These are phyloP conservation scores for Caenorhabditis virilis DNA, from an alignment of 2,888 invertebrate species.

Conservation along the genomic window DNA sequence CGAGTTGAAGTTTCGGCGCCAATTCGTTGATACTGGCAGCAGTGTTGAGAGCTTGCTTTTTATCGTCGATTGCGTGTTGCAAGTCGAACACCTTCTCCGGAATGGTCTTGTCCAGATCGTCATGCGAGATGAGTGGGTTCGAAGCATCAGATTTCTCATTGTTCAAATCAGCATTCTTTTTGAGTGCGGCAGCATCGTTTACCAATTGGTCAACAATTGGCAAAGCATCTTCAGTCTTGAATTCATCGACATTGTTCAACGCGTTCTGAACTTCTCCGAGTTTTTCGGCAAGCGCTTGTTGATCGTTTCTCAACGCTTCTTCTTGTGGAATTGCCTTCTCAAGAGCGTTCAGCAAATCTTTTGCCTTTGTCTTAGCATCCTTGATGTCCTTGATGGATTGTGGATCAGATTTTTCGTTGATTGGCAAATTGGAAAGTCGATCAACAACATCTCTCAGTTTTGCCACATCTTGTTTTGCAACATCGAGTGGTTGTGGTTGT, in stretches of 20 bases:
- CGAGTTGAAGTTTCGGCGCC: conserved; percentile 35
- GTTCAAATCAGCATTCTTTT: conserved; percentile 10
- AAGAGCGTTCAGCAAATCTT: conserved; percentile 9
- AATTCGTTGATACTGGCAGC: conserved; percentile 26
- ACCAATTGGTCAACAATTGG: conserved; percentile 19
- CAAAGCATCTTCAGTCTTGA: conserved; percentile 8
- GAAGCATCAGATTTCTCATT: conserved; percentile 5
- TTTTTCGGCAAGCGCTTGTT: neutral
- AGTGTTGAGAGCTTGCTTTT: conserved; percentile 18
- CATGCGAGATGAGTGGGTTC: conserved; percentile 15
- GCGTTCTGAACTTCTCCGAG: neutral
- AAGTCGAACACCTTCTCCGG: conserved; percentile 7
- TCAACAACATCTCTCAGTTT: conserved; percentile 9
- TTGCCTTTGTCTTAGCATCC: conserved; percentile 18
- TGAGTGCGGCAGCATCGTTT: conserved; percentile 14
- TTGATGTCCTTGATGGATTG: conserved; percentile 18
- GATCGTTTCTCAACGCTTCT: conserved; percentile 8
- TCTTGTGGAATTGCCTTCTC: conserved; percentile 12
- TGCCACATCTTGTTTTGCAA: conserved; percentile 11
- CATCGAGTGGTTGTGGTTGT: conserved; percentile 11
- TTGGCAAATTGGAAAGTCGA: conserved; percentile 1
- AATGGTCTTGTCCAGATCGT: conserved; percentile 15
- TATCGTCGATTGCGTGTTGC: conserved; percentile 18
- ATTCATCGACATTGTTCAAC: conserved; percentile 2
- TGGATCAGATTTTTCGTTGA: conserved; percentile 5